Conservation (phyloP, 2,113 vertebrate species). For the Poecile atricapillus region DNA sequence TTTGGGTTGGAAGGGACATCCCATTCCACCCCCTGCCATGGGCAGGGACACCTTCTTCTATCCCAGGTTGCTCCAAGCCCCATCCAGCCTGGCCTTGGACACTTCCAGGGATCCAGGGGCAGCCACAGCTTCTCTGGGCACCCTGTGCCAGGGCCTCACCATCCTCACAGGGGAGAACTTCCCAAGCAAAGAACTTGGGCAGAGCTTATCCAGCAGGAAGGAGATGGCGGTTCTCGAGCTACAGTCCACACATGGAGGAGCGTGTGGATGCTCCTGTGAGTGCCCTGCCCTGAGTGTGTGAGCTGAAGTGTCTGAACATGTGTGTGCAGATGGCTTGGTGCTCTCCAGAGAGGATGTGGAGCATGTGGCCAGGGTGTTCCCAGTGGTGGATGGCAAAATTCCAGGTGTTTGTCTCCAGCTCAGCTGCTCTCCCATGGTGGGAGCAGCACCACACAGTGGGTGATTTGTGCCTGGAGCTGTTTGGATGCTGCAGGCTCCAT, state of each 20-base stretch:
- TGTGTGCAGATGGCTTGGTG: background rate
- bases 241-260: background rate
- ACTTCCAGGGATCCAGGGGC: background rate
- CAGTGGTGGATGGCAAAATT: rapidly evolving
- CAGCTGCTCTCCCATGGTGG: background rate
- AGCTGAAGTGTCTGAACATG: background rate
- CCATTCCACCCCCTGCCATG: rapidly evolving
- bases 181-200: background rate
- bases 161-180: background rate
- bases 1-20: background rate
- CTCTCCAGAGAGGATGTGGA: background rate
- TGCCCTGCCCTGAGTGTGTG: background rate
- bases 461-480: background rate
- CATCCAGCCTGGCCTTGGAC: rapidly evolving
- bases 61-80: background rate
- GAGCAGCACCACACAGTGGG: background rate
- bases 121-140: background rate
- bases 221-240: background rate
- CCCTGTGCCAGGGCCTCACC: rapidly evolving
- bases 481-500: background rate
- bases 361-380: background rate
- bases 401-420: background rate
- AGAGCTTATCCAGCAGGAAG: background rate
- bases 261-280: rapidly evolving
- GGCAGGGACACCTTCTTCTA: background rate